Evolutionary conservation across 1,140 invertebrate species (phyloP).

Genomic region (Polypedilum vanderplanki): DNA sequence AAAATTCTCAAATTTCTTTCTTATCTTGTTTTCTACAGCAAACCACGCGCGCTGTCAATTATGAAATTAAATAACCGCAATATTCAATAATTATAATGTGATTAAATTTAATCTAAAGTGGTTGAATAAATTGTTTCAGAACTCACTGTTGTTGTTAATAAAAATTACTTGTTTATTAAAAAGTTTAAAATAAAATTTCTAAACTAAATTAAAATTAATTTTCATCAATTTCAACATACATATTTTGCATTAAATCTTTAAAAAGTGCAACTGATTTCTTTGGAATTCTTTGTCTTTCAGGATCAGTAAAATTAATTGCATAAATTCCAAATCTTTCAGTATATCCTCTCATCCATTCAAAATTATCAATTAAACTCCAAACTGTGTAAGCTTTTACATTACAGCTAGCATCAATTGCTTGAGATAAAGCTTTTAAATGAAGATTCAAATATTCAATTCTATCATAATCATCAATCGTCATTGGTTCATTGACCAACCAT

Average conservation of each 20-base stretch:
- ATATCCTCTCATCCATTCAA: conserved; percentile 66
- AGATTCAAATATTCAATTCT: not conserved
- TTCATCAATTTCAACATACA: not conserved
- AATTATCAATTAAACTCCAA: conserved; percentile 74
- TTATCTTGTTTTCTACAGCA: too few relatives aligned
- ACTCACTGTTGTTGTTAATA: conserved; percentile 45
- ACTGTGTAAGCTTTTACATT: conserved; percentile 59
- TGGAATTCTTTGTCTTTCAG: not conserved
- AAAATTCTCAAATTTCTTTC: too few relatives aligned
- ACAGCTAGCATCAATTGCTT: conserved; percentile 57
- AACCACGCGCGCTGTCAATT: too few relatives aligned
- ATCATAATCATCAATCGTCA: conserved; percentile 45
- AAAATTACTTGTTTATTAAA: too few relatives aligned
- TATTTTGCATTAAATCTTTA: not conserved
- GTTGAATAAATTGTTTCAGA: conserved; percentile 47
- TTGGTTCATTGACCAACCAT: conserved; percentile 51
- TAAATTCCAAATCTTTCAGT: conserved; percentile 44
- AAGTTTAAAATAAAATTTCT: too few relatives aligned
- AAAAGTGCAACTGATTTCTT: not conserved
- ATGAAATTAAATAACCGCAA: too few relatives aligned
- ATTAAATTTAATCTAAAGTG: conserved; percentile 54
- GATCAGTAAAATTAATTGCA: not conserved
- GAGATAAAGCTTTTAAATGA: conserved; percentile 59
- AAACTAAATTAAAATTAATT: not conserved
- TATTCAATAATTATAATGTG: too few relatives aligned